Percentiles rank a stretch among this genome's conserved stretches.
Evolutionary conservation across 1,140 invertebrate genomes (phyloP).

Genomic region (Coboldia fuscipes): DNA sequence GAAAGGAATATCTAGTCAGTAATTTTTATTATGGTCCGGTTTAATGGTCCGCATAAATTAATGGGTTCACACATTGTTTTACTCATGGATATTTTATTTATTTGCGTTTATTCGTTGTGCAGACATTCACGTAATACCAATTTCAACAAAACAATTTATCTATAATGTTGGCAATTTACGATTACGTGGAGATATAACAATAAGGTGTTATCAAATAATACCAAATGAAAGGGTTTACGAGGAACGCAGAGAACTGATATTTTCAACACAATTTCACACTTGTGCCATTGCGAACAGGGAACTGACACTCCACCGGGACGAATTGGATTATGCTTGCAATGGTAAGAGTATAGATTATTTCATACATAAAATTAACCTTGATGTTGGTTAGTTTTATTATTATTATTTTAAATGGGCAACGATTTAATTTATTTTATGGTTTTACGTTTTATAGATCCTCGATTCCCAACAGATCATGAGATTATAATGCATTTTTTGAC

Average conservation of each 20-base stretch:
- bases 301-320: slow-evolving; percentile 2
- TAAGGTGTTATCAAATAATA: slow-evolving; percentile 44
- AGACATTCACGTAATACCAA: slow-evolving; percentile 6
- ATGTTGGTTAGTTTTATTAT: too few species aligned
- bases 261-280: slow-evolving; percentile 18
- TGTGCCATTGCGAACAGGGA: slow-evolving; percentile 4
- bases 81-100: not conserved
- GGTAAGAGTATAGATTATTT: too few species aligned
- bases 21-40: too few species aligned
- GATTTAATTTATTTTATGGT: not conserved
- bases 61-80: too few species aligned
- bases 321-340: slow-evolving; percentile 4
- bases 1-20: not conserved
- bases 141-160: slow-evolving; percentile 5
- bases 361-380: too few species aligned
- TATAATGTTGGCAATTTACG: slow-evolving; percentile 22
- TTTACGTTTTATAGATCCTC: slow-evolving; percentile 1
- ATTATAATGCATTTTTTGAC: slow-evolving; percentile 2
- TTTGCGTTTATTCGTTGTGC: not conserved
- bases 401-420: too few species aligned
- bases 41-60: too few species aligned
- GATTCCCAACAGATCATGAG: slow-evolving; percentile 4
- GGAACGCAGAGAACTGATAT: slow-evolving; percentile 22
- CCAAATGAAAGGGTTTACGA: not conserved
- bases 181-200: slow-evolving; percentile 47